Conservation (phyloP, 2,888 invertebrate genomes). For the Rhamphomyia laevipes region DNA sequence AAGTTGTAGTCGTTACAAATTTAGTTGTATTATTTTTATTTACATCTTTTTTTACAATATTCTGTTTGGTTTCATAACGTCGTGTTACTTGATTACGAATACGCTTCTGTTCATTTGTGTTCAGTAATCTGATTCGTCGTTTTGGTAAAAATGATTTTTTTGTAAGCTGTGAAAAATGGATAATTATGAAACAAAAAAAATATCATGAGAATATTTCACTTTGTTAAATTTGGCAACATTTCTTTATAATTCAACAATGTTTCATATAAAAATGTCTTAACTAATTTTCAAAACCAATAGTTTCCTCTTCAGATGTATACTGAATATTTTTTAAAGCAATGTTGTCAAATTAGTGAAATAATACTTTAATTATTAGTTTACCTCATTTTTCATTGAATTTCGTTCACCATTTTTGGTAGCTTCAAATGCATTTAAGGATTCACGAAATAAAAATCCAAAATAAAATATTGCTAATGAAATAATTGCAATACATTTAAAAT, state of each 20-base stretch:
- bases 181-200: too few relatives aligned
- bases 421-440: conserved; percentile 34
- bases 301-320: too few relatives aligned
- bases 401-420: conserved; percentile 25
- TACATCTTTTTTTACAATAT: neutral
- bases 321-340: too few relatives aligned
- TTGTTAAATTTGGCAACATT: too few relatives aligned
- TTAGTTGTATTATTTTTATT: neutral
- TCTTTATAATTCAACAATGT: too few relatives aligned
- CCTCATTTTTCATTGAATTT: conserved; percentile 8
- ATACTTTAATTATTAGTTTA: conserved; percentile 1
- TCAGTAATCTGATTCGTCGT: too few relatives aligned
- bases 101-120: too few relatives aligned
- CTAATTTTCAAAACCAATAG: too few relatives aligned
- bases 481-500: conserved; percentile 30
- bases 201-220: too few relatives aligned
- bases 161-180: too few relatives aligned
- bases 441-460: conserved; percentile 32
- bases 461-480: conserved; percentile 30
- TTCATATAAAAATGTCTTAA: too few relatives aligned
- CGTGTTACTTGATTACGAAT: neutral
- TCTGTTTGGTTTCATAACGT: neutral
- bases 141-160: too few relatives aligned
- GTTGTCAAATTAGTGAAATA: neutral
- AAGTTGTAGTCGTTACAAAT: conserved; percentile 17